Conservation (phyloP, 2,888 invertebrate genomes). For the Xanthostigma xanthostigma region DNA sequence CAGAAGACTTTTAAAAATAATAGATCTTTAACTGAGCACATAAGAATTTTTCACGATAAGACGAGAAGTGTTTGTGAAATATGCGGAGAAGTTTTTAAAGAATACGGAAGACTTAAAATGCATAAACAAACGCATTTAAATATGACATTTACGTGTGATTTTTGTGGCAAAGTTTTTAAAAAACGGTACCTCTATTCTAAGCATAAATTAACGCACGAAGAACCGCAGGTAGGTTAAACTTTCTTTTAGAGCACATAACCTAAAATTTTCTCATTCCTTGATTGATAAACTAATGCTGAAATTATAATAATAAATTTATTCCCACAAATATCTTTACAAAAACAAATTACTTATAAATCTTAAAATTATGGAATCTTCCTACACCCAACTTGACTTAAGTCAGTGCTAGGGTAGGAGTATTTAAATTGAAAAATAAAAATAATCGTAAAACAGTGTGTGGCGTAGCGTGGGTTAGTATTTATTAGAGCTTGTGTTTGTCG, state of each 20-base stretch:
- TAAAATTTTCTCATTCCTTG: too few relatives aligned
- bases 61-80: constrained; percentile 25
- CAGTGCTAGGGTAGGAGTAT: too few relatives aligned
- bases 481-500: too few relatives aligned
- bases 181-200: constrained; percentile 11
- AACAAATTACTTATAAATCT: too few relatives aligned
- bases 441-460: too few relatives aligned
- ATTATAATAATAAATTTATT: too few relatives aligned
- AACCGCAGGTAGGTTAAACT: constrained; percentile 6
- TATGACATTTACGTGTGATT: constrained; percentile 14
- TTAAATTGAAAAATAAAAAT: too few relatives aligned
- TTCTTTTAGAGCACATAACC: background rate
- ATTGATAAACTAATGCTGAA: too few relatives aligned
- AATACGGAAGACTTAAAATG: constrained; percentile 27
- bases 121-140: constrained; percentile 29
- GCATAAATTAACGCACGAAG: constrained; percentile 13
- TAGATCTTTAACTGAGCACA: constrained; percentile 19
- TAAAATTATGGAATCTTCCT: too few relatives aligned
- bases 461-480: too few relatives aligned
- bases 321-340: too few relatives aligned
- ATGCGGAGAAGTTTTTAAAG: constrained; percentile 31
- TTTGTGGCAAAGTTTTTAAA: constrained; percentile 18
- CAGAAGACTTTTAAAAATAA: constrained; percentile 18
- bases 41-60: constrained; percentile 13
- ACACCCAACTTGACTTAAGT: too few relatives aligned